Evolutionary conservation across 1,140 invertebrate species (phyloP).

Genomic region (Aleiodes sp.): DNA sequence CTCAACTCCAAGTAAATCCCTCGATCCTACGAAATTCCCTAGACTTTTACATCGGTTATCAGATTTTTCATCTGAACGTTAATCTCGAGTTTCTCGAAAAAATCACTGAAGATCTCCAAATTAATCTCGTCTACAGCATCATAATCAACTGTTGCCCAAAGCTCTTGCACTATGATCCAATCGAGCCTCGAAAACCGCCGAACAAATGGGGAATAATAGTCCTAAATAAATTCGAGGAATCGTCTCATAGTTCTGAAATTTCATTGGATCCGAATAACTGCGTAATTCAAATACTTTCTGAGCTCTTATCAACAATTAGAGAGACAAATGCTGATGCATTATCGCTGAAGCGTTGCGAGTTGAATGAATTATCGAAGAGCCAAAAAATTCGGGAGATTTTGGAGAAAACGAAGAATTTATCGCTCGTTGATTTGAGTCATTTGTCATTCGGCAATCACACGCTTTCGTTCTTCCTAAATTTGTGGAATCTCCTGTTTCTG

Average conservation of each 20-base stretch:
- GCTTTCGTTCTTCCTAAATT: constrained; percentile 56
- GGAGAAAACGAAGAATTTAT: constrained; percentile 47
- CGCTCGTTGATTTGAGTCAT: constrained; percentile 52
- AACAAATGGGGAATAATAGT: constrained; percentile 50
- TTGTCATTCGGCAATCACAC: constrained; percentile 58
- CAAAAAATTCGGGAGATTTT: constrained; percentile 44
- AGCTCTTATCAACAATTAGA: constrained; percentile 42
- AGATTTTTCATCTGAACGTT: constrained; percentile 68
- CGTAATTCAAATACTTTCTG: constrained; percentile 49
- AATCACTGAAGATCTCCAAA: constrained; percentile 66
- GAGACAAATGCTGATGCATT: constrained; percentile 28
- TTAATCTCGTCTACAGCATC: constrained; percentile 71
- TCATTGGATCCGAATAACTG: constrained; percentile 50
- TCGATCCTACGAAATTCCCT: constrained; percentile 49
- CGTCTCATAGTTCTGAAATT: constrained; percentile 33
- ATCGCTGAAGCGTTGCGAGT: constrained; percentile 31
- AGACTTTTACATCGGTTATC: constrained; percentile 63
- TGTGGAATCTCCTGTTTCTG: constrained; percentile 58
- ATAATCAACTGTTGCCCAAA: constrained; percentile 68
- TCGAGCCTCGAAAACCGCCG: constrained; percentile 17
- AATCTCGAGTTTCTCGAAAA: constrained; percentile 68
- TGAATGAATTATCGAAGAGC: constrained; percentile 39
- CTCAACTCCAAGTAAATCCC: constrained; percentile 33
- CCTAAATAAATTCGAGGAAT: constrained; percentile 45
- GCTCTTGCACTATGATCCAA: constrained; percentile 46